Conservation (phyloP, 1,140 invertebrate species). For the Drosophila yakuba region DNA sequence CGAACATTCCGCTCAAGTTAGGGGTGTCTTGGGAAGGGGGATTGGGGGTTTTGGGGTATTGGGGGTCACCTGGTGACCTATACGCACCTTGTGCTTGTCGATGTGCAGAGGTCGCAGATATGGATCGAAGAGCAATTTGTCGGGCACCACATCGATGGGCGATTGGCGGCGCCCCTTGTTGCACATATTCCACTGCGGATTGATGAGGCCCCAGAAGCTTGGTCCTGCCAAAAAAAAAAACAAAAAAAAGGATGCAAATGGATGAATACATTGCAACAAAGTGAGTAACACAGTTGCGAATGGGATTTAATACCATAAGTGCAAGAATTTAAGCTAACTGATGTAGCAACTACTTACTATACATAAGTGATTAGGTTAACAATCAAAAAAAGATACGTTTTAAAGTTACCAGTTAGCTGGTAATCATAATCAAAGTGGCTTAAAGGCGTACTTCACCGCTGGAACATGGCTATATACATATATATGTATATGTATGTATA, state of each 20-base stretch:
- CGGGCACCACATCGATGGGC: conserved; percentile 97
- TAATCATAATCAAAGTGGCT: background rate
- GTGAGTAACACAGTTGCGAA: too few species aligned
- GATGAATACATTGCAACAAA: too few species aligned
- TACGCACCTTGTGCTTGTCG: conserved; percentile 94
- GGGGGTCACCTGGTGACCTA: background rate
- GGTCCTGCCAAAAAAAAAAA: conserved; percentile 89
- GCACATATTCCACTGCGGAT: conserved; percentile 98
- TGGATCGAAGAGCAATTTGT: conserved; percentile 96
- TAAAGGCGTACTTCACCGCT: background rate
- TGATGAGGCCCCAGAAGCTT: conserved; percentile 98
- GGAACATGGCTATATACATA: conserved; percentile 8
- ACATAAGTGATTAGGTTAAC: too few species aligned
- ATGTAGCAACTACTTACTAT: too few species aligned
- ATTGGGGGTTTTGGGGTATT: too few species aligned
- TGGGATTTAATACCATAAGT: too few species aligned
- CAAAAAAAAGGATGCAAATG: background rate
- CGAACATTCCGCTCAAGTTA: too few species aligned
- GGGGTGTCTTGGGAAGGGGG: too few species aligned
- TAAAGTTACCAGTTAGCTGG: too few species aligned
- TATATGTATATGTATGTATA: background rate
- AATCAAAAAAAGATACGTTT: too few species aligned
- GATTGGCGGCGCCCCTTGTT: conserved; percentile 96
- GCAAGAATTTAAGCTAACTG: too few species aligned
- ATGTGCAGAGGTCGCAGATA: conserved; percentile 94